Evolutionary conservation across 2,797 vertebrate species (phyloP).

Genomic region (Diglossa cyanea): DNA sequence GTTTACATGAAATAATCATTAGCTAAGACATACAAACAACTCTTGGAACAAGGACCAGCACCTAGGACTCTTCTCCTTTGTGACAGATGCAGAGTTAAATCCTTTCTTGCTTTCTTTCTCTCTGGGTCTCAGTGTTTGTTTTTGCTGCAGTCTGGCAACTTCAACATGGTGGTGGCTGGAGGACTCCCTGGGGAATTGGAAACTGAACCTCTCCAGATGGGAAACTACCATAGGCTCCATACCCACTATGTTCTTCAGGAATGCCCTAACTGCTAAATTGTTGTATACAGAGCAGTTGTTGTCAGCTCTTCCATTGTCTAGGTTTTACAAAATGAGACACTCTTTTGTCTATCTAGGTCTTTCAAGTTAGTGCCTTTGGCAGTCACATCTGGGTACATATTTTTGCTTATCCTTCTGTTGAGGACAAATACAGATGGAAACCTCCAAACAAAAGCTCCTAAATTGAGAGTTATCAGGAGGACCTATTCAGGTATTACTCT

Average conservation of each 20-base stretch:
- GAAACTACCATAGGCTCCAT: background rate
- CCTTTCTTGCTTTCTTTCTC: background rate
- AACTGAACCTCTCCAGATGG: background rate
- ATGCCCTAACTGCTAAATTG: background rate
- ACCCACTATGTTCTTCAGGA: background rate
- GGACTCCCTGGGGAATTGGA: background rate
- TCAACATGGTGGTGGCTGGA: background rate
- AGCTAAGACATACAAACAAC: slow-evolving; percentile 10
- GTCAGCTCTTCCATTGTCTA: slow-evolving; percentile 3
- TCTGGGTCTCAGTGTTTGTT: background rate
- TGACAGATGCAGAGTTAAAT: background rate
- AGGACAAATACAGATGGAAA: background rate
- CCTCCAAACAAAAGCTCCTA: background rate
- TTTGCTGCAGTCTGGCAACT: background rate
- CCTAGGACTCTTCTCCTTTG: slow-evolving; percentile 11
- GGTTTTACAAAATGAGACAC: background rate
- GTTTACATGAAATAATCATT: slow-evolving; percentile 17
- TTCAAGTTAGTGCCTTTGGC: background rate
- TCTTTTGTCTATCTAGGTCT: background rate
- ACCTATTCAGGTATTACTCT: background rate
- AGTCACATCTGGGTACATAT: background rate
- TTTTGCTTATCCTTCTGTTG: background rate
- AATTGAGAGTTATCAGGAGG: background rate
- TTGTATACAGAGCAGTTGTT: background rate
- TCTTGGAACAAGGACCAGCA: background rate